Base-by-base conservation (phyloP, 2,113 vertebrate species). In the Ellobius talpinus region DNA sequence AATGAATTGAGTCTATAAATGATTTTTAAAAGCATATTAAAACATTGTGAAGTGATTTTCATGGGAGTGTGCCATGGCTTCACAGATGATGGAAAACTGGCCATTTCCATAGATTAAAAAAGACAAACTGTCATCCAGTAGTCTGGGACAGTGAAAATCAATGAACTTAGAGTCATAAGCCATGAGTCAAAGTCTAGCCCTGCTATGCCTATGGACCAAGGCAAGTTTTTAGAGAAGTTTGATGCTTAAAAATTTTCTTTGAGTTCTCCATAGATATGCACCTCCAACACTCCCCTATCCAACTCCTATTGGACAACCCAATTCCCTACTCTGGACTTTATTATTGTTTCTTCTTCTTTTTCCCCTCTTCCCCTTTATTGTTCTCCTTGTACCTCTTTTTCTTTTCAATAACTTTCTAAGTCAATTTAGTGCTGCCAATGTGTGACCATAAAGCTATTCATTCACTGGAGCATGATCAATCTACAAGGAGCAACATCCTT, bases 1-100 rank as follows among this genome's bases (percentile, higher is more conserved):
- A 93, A 87, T 65, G 3, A 77, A 70, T 33, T 0, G 3, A 86
- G 36, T 23, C 76, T 36, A 5, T 94, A 88, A 65, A 72, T 85
- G 63, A 12, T 39, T 85, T 72, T 93, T 95, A 90, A 89, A 95
- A 89, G 36, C 19, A 87, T n/a, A 39, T 74, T 86, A 68, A 87
- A 91, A 70, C 3, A 84, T 55, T 94, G 65, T 79, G 86, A 87
- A 87, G 33, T 92, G 73, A 76, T 92, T 94, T 93, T 82, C 47
- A 50, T 82, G 29, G 13, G 42, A 91, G 0, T 47, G 24, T 74
- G 21, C 7, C 21, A 4, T 24, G 1, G 9, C 39, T 91, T 93
- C 63, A 89, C 12, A 58, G 36, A 52, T 70, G 24, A 93, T 36
- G 3, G 87, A 19, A 39, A 36, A 7, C 10, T 47, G 86, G 55